Percentiles rank a stretch among this genome's conserved stretches.
These are phyloP conservation scores for Bubalus kerabau DNA, from an alignment of 2,113 vertebrate genomes.

Conservation along the genomic window DNA sequence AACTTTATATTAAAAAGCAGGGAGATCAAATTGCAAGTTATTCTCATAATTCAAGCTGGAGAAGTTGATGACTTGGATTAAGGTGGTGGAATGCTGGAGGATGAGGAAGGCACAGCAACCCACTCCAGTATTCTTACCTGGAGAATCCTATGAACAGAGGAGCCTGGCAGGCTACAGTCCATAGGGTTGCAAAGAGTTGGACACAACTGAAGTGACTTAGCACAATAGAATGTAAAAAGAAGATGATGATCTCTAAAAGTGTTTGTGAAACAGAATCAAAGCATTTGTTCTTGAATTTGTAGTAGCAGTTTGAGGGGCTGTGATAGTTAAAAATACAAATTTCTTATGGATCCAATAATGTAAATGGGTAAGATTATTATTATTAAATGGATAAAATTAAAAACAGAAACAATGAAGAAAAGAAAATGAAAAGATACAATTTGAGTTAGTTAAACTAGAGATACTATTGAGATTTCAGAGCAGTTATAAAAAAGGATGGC, in stretches of 20 bases:
- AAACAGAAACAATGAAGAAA: background rate
- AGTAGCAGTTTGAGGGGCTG: background rate
- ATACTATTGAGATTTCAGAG: background rate
- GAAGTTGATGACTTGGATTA: too few species aligned
- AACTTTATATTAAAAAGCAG: too few species aligned
- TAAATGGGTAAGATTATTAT: background rate
- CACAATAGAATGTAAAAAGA: too few species aligned
- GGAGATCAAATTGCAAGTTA: too few species aligned
- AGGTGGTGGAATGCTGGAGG: too few species aligned
- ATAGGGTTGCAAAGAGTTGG: too few species aligned
- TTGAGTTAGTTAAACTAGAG: background rate
- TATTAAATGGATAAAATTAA: background rate
- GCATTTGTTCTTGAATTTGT: background rate
- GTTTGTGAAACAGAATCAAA: background rate
- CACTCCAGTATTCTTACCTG: too few species aligned
- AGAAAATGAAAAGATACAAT: background rate
- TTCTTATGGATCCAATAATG: background rate
- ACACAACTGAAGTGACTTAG: too few species aligned
- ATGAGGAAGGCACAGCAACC: too few species aligned
- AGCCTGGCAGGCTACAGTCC: too few species aligned
- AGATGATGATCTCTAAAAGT: background rate
- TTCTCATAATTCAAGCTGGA: too few species aligned
- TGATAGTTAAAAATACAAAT: background rate
- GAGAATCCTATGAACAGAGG: too few species aligned
- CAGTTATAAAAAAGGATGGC: background rate